Percentiles rank a stretch among this genome's conserved stretches.
Evolutionary conservation across 2,888 invertebrate genomes (phyloP).

Genomic region (Synanthedon vespiformis): DNA sequence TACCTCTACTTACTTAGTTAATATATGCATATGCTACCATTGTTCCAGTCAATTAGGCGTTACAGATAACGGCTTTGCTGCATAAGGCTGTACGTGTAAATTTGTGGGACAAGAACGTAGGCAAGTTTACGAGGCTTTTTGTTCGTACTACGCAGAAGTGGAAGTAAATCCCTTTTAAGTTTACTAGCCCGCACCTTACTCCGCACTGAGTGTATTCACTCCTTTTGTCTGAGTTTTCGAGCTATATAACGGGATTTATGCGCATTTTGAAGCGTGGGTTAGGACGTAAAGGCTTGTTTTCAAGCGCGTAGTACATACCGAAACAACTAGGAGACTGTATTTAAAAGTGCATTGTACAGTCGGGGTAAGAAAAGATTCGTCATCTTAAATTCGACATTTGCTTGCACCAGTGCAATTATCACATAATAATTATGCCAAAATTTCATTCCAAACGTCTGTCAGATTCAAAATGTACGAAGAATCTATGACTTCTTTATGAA

Average conservation of each 20-base stretch:
- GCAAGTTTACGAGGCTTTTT: conserved; percentile 17
- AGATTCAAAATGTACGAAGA: no score
- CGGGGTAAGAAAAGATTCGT: no score
- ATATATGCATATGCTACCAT: conserved; percentile 4
- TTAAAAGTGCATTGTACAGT: no score
- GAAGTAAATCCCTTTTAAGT: conserved; percentile 1
- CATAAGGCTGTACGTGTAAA: conserved; percentile 18
- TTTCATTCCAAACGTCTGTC: no score
- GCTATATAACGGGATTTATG: not conserved
- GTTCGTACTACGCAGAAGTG: conserved; percentile 15
- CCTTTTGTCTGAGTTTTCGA: not conserved
- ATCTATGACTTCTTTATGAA: no score
- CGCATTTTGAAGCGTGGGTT: not conserved
- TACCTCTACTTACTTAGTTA: no score
- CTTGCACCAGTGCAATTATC: no score
- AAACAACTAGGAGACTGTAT: no score
- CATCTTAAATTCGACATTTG: no score
- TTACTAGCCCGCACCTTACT: not conserved
- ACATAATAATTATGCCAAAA: no score
- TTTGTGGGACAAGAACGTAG: conserved; percentile 23
- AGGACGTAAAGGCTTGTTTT: no score
- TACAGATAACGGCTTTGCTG: conserved; percentile 6
- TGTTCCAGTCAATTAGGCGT: conserved; percentile 18
- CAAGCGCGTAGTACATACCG: no score
- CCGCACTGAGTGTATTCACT: not conserved